Base-by-base conservation (phyloP, 2,888 invertebrate genomes). In the Hypselothyrea guttata region DNA sequence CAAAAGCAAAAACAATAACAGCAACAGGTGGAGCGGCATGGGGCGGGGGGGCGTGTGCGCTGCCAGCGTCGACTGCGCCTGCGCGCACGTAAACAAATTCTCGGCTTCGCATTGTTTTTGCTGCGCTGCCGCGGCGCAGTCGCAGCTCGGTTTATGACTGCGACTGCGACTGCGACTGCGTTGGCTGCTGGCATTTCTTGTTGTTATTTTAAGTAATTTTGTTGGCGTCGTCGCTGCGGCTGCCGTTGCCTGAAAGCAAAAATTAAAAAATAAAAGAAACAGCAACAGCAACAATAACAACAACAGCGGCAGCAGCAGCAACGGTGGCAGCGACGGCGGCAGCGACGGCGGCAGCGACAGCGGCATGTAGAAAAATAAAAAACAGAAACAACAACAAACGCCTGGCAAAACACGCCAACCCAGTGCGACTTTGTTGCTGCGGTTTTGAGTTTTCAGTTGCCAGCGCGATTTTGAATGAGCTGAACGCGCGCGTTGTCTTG, bases 391-490 rank as follows among this genome's bases (percentile, higher is more conserved):
- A 38, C 65, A 54, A 55, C 47, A 58, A 72, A 62, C 68, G 65
- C 72, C 78, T 75, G 82, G 82, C 79, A 61, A 74, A 79, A 71
- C 83, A 82, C 69, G 84, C 81, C 66, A 74, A 76, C 84, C 71
- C 75, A 81, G 53, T 72, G 68, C 70, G 72, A 84, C 85, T 79
- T 82, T 84, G 77, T 86, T 84, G 84, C 77, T 82, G 71, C 72
- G 70, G 73, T 74, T 87, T 88, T 89, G 78, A 89, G 88, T 89
- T 87, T 88, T 89, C 81, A 89, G 88, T 89, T 87, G 86, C 88
- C 87, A 87, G 82, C 89, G 88, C 86, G 89, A 87, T 88, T 89
- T 84, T 88, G 89, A 88, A 83, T 87, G 88, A 86, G 79, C 78
- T 85, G 86, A 77, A 87, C 84, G 85, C 83, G 84, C 67, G 72